These are phyloP conservation scores for Chironomus tentans DNA, from an alignment of 2,888 invertebrate genomes.

Conservation along the genomic window DNA sequence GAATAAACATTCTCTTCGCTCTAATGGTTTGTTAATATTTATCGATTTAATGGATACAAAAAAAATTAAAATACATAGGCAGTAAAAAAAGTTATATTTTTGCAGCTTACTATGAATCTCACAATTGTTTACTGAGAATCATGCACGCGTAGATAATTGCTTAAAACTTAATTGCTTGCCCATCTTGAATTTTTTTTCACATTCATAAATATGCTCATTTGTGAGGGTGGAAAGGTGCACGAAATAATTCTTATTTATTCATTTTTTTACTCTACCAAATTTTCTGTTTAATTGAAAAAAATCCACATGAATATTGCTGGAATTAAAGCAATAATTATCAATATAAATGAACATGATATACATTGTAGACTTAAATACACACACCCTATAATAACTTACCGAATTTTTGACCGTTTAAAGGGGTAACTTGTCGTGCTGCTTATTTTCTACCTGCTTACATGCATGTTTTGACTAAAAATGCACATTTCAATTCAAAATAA, in stretches of 20 bases:
- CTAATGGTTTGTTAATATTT: conserved; percentile 7
- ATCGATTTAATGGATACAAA: conserved; percentile 10
- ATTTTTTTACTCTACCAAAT: too few relatives aligned
- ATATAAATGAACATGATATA: too few relatives aligned
- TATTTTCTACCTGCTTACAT: too few relatives aligned
- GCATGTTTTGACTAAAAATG: too few relatives aligned
- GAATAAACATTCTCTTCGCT: background rate
- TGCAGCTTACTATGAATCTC: background rate
- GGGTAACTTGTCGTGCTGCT: too few relatives aligned
- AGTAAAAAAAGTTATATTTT: background rate
- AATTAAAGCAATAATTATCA: too few relatives aligned
- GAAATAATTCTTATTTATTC: background rate
- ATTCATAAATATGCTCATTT: too few relatives aligned
- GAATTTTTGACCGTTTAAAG: too few relatives aligned
- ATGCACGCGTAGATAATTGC: conserved; percentile 19
- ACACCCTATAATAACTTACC: too few relatives aligned
- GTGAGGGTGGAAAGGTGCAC: conserved; percentile 1
- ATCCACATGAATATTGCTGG: background rate
- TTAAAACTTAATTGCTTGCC: background rate
- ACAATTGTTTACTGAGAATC: background rate
- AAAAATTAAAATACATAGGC: background rate
- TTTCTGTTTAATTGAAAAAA: background rate
- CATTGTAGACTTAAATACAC: too few relatives aligned
- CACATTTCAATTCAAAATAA: too few relatives aligned
- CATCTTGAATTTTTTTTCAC: background rate